Evolutionary conservation across 2,113 vertebrate genomes (phyloP).

Genomic region (Trematocara variabile): DNA sequence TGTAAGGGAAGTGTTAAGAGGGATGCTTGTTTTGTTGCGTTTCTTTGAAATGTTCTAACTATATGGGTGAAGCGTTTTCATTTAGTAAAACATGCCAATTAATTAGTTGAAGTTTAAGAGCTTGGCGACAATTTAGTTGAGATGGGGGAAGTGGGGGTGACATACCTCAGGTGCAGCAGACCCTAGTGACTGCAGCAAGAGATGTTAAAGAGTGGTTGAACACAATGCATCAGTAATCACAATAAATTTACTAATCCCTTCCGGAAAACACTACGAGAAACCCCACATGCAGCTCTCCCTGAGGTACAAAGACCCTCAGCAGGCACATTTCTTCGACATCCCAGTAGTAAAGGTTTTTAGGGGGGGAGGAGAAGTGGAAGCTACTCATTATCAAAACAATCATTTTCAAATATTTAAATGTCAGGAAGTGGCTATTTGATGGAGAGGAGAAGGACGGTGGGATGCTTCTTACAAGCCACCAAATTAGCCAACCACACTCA

Average conservation of each 20-base stretch:
- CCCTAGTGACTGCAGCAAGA: neutral
- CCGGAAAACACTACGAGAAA: constrained; percentile 44
- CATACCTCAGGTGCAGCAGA: neutral
- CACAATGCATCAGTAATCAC: constrained; percentile 51
- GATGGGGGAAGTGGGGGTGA: neutral
- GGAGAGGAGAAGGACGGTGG: neutral
- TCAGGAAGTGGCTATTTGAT: neutral
- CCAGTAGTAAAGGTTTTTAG: neutral
- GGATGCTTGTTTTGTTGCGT: constrained; percentile 8
- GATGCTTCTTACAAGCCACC: too few species aligned
- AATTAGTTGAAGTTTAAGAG: constrained; percentile 30
- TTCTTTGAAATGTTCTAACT: constrained; percentile 9
- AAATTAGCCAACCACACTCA: neutral
- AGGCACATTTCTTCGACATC: constrained; percentile 18
- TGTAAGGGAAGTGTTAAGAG: constrained; percentile 63
- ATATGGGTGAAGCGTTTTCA: constrained; percentile 3
- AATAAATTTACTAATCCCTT: constrained; percentile 59
- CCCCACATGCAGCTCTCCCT: constrained; percentile 32
- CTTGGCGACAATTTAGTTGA: constrained; percentile 19
- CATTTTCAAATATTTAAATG: constrained; percentile 13
- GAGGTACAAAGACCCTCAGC: constrained; percentile 12
- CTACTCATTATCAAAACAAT: constrained; percentile 37
- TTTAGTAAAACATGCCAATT: constrained; percentile 38
- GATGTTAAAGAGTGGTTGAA: constrained; percentile 24
- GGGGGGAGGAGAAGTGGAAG: neutral